Evolutionary conservation across 2,888 invertebrate species (phyloP).

Genomic region (Apodemia mormo): DNA sequence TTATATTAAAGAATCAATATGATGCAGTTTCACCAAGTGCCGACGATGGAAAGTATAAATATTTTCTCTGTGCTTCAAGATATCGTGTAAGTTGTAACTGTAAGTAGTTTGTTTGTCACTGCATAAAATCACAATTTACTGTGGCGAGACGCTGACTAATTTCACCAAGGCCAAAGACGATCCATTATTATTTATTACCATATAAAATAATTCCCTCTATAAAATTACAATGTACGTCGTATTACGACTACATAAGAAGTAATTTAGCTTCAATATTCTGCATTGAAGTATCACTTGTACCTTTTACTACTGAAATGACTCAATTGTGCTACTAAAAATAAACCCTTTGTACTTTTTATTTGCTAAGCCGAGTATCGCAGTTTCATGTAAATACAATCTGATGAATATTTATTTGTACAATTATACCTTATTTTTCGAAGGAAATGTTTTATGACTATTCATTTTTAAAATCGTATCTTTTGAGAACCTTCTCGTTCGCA

Average conservation of each 20-base stretch:
- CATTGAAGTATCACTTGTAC: slow-evolving; percentile 58
- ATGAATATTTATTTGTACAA: not conserved
- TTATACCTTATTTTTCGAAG: not conserved
- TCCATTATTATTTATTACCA: slow-evolving; percentile 78
- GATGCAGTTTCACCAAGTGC: too few species aligned
- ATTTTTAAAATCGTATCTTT: too few species aligned
- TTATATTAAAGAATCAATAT: too few species aligned
- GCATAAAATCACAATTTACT: slow-evolving; percentile 47
- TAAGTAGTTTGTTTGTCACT: slow-evolving; percentile 31
- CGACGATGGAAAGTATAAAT: too few species aligned
- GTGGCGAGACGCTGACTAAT: slow-evolving; percentile 67
- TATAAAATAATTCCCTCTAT: slow-evolving; percentile 56
- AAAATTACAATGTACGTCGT: slow-evolving; percentile 47
- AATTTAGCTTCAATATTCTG: slow-evolving; percentile 39
- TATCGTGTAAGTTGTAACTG: slow-evolving; percentile 29
- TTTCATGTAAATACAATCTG: slow-evolving; percentile 41
- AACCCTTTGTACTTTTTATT: slow-evolving; percentile 45
- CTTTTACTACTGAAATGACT: slow-evolving; percentile 63
- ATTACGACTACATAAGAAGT: slow-evolving; percentile 44
- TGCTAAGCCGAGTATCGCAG: slow-evolving; percentile 41
- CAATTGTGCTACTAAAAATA: slow-evolving; percentile 66
- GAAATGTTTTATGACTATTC: too few species aligned
- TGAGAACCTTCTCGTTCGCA: too few species aligned
- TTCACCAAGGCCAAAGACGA: slow-evolving; percentile 74
- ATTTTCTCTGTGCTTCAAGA: not conserved